Base-by-base conservation (phyloP, 2,888 invertebrate genomes). In the Sarcophaga carnaria region DNA sequence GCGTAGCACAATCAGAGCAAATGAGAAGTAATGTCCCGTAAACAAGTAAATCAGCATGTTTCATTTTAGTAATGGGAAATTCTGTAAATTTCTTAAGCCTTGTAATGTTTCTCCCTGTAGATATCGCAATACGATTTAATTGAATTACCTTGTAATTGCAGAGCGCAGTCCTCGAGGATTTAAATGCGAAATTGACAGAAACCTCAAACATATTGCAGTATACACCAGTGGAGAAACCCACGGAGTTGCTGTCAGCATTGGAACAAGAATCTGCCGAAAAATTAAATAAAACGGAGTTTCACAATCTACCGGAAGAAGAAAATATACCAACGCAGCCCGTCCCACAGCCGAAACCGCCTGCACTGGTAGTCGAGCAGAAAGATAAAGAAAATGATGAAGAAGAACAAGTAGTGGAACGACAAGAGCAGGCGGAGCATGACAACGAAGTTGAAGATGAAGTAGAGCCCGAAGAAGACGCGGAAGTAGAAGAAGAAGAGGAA, bases 401-500 rank as follows among this genome's bases (percentile, higher is more conserved):
- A 6, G 62, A 75, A 60, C 62, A 67, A 64, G 2, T 17, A 54
- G 54, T 12, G 72, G 45, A 2, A 17, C 76, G 17, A 45, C 69
- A 22, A n/a, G 72, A 49, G 78, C 67, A 4, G 69, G 78, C 59
- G n/a, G 49, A 17, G 63, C 54, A 67, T 79, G 86, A 80, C 59
- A 8, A 84, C 22, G 67, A 62, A n/a, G 72, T 4, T n/a, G 81
- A 54, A n/a, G 80, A 71, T 17, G 78, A 60, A 10, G 84, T 72
- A 5, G 83, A 86, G 27, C 82, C 45, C 4, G 76, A 81, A 17
- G 25, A 64, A 12, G 83, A 75, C 45, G 85, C 66, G 25, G 80
- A 82, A 22, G 79, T 60, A 4, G 87, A 80, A 5, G 84, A 66
- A 6, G 88, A 86, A 1, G 88, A 74, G 20, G 77, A 71, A 14